Evolutionary conservation across 2,113 vertebrate genomes (phyloP), one percentile per base, ranked within the genome.

Genomic region (Tachuris rubrigastra): DNA sequence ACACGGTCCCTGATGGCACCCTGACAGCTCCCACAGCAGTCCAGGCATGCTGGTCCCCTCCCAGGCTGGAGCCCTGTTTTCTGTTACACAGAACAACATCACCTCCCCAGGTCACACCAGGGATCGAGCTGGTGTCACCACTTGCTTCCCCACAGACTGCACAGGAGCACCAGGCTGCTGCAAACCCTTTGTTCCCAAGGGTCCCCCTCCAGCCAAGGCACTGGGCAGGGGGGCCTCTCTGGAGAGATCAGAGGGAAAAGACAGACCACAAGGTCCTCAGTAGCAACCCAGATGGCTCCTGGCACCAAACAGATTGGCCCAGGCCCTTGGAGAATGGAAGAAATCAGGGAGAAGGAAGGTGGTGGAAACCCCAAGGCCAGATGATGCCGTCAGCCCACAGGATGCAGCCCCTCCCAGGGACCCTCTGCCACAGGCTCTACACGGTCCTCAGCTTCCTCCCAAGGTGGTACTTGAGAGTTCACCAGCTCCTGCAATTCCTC

Each of bases 231-330:
- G 21, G 1, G 23, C 37, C 42, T 75, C 47, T 73, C 68, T 81
- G 39, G 24, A 59, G 53, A 13, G n/a, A 44, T 25, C 49, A 60
- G 44, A 18, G 19, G 15, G 18, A 23, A 56, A 27, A n/a, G 10
- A 31, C 2, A 30, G 44, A 18, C 25, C 59, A 35, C 0, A 0
- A 24, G 19, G 9, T 50, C 35, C 8, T 67, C 35, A 1, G 12
- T 8, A 30, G 33, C 44, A 73, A 10, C 44, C 21, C 58, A 39
- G 50, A n/a, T 5, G 12, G 58, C 12, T 52, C 19, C 67, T 8
- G 27, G 23, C 41, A 30, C 5, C 14, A 8, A n/a, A 15, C 46
- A 22, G 3, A 7, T 5, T 10, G 4, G 46, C 23, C 23, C 66
- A 65, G 35, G 11, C 12, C 55, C 50, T 59, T 79, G 39, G 30